A percentile compares a stretch with the other conserved stretches of the same genome.
Evolutionary conservation across 2,113 vertebrate species (phyloP).

Genomic region (Struthio camelus): DNA sequence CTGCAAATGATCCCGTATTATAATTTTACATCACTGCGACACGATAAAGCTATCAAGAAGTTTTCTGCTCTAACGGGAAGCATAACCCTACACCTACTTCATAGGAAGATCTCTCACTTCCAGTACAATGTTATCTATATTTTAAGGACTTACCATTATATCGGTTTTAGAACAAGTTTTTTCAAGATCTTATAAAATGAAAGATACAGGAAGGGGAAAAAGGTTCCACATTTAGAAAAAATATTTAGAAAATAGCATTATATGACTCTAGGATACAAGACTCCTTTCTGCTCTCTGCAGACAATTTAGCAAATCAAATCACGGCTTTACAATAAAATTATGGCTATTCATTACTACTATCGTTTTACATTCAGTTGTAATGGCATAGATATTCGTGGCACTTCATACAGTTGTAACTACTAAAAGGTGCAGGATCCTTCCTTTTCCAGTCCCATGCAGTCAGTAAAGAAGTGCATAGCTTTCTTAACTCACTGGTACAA

Average conservation of each 20-base stretch:
- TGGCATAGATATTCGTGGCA: not conserved
- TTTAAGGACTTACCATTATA: not conserved
- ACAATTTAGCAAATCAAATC: not conserved
- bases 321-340: not conserved
- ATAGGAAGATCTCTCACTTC: not conserved
- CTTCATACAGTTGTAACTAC: not conserved
- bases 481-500: not conserved
- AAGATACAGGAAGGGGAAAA: not conserved
- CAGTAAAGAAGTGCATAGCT: not conserved
- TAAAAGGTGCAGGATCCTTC: not conserved
- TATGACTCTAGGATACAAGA: not conserved
- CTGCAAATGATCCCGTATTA: not conserved
- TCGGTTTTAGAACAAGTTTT: not conserved
- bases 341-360: not conserved
- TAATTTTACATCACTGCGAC: not conserved
- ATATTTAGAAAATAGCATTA: not conserved
- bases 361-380: not conserved
- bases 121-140: not conserved
- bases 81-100: not conserved
- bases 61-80: not conserved
- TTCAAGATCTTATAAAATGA: not conserved
- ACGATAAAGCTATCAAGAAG: not conserved
- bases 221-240: not conserved
- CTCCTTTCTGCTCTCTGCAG: not conserved
- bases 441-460: not conserved